These are phyloP conservation scores for Poeciliopsis turneri DNA, from an alignment of 2,797 vertebrate species.

Conservation along the genomic window DNA sequence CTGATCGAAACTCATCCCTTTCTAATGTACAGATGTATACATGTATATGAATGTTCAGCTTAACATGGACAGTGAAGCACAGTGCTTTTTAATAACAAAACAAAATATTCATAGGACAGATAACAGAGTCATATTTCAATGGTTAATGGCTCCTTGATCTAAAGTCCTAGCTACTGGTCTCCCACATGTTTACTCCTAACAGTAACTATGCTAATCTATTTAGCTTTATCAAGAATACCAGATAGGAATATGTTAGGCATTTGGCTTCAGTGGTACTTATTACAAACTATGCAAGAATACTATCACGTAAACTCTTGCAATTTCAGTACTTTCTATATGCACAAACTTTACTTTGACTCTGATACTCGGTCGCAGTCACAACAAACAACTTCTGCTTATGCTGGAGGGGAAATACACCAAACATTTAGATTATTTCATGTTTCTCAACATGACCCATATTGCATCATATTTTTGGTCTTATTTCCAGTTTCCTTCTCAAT, in stretches of 20 bases:
- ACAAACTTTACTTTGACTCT: neutral
- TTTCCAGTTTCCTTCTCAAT: constrained; percentile 7
- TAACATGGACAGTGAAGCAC: no score
- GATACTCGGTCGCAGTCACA: neutral
- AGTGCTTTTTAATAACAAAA: no score
- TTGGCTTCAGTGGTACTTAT: constrained; percentile 45
- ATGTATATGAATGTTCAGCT: no score
- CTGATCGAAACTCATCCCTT: no score
- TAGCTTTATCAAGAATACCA: neutral
- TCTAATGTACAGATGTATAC: no score
- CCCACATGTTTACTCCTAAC: neutral
- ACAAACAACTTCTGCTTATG: neutral
- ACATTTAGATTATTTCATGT: neutral
- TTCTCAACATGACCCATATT: neutral
- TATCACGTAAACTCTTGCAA: neutral
- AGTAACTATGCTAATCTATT: neutral
- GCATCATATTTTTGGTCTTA: constrained; percentile 7
- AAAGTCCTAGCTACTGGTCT: no score
- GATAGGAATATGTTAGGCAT: neutral
- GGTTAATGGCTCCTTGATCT: no score
- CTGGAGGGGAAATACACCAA: neutral
- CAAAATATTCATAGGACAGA: no score
- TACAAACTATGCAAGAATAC: neutral
- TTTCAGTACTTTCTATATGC: neutral
- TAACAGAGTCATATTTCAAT: no score